phyloP scores from a whole-genome alignment of 2,888 invertebrate genomes.

The Synergus gifuensis region DNA sequence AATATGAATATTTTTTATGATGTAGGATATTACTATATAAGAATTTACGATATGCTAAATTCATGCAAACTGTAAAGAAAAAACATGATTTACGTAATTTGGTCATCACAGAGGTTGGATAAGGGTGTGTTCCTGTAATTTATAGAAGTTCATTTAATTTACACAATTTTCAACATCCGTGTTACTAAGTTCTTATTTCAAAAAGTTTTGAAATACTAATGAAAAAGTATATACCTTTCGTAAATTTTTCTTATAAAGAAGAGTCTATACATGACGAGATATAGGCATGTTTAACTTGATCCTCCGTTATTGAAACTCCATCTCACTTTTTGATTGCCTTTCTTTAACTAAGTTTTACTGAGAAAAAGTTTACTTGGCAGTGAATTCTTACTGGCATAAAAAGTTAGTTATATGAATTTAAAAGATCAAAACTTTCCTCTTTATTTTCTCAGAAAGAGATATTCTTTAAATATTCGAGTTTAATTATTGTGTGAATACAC shows the following conservation, averaged over 20 bases:
- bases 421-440: neutral
- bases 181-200: neutral
- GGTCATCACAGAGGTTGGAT: neutral
- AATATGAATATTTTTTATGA: neutral
- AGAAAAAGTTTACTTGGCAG: neutral
- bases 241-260: slow-evolving; percentile 20
- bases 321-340: slow-evolving; percentile 1
- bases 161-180: neutral
- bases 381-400: neutral
- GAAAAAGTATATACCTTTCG: neutral
- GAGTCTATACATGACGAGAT: neutral
- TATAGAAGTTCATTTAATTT: neutral
- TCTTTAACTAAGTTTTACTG: neutral
- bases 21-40: neutral
- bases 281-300: neutral
- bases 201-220: neutral
- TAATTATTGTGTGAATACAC: neutral
- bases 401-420: slow-evolving; percentile 3
- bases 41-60: neutral
- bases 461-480: neutral
- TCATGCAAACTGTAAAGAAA: neutral
- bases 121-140: neutral
- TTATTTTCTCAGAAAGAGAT: neutral
- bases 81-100: slow-evolving; percentile 1
- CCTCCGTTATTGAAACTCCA: neutral